These are phyloP conservation scores for Acrobasis suavella DNA, from an alignment of 2,888 invertebrate genomes.

Conservation along the genomic window DNA sequence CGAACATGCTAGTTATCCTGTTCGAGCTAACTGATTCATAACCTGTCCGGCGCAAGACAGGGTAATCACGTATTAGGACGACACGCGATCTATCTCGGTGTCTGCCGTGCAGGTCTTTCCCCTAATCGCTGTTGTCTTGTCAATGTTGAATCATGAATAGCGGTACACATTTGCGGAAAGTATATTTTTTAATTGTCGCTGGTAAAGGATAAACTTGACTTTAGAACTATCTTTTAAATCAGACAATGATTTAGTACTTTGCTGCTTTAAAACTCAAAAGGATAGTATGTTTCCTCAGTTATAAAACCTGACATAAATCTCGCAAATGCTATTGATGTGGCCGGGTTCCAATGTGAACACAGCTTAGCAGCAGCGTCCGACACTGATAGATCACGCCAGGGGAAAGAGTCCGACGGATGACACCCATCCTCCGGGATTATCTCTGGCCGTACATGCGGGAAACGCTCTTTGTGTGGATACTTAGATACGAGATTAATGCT, in stretches of 20 bases:
- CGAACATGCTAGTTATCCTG: constrained; percentile 11
- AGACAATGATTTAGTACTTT: no score
- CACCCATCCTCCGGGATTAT: constrained; percentile 33
- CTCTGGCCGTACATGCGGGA: constrained; percentile 23
- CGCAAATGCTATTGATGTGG: not conserved
- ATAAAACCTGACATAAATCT: constrained; percentile 15
- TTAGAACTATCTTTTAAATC: no score
- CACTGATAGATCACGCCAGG: constrained; percentile 35
- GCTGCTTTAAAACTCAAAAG: not conserved
- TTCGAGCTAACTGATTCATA: constrained; percentile 11
- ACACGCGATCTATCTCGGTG: not conserved
- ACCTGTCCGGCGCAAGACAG: not conserved
- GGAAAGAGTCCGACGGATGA: constrained; percentile 31
- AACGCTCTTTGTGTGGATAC: constrained; percentile 15
- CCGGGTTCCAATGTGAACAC: constrained; percentile 26
- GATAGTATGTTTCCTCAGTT: constrained; percentile 2
- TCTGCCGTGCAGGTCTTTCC: not conserved
- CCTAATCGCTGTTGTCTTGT: not conserved
- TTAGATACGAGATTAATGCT: constrained; percentile 16
- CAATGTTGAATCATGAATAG: not conserved
- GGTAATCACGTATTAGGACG: constrained; percentile 1
- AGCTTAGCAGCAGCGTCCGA: constrained; percentile 23
- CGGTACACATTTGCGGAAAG: no score
- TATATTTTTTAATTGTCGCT: no score
- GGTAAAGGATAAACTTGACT: no score